phyloP scores from a whole-genome alignment of 2,888 invertebrate genomes.

The Hydroisotoma schaefferi region DNA sequence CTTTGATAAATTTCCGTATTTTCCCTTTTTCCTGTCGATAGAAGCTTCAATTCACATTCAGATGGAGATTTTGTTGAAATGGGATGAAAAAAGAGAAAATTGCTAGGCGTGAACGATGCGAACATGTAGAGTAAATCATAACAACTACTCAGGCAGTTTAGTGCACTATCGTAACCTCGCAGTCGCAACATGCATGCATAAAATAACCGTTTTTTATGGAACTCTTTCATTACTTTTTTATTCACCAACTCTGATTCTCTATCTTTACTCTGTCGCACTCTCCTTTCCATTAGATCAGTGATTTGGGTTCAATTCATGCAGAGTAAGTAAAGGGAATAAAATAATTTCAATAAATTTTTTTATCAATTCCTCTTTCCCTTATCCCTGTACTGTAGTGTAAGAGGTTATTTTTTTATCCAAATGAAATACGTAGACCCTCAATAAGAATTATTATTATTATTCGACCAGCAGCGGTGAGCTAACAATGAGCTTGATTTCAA shows the following conservation, averaged over 20 bases:
- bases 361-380: too few relatives aligned
- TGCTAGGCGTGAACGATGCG: conserved; percentile 49
- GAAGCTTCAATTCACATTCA: conserved; percentile 5
- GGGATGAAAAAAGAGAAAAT: conserved; percentile 44
- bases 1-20: conserved; percentile 18
- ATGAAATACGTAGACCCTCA: too few relatives aligned
- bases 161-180: too few relatives aligned
- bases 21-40: conserved; percentile 4
- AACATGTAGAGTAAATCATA: conserved; percentile 33
- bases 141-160: too few relatives aligned
- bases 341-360: neutral
- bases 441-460: too few relatives aligned
- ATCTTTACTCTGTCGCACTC: too few relatives aligned
- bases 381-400: too few relatives aligned
- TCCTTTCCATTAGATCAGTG: conserved; percentile 1
- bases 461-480: too few relatives aligned
- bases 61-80: conserved; percentile 21
- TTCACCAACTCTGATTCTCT: neutral
- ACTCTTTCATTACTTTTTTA: conserved; percentile 15
- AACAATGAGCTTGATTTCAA: conserved; percentile 16
- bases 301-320: neutral
- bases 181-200: conserved; percentile 5
- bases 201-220: conserved; percentile 9
- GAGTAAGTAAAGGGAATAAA: neutral
- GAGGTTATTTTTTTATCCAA: too few relatives aligned